Conservation (phyloP, 2,888 invertebrate genomes). For the Nematopogon swammerdamellus region DNA sequence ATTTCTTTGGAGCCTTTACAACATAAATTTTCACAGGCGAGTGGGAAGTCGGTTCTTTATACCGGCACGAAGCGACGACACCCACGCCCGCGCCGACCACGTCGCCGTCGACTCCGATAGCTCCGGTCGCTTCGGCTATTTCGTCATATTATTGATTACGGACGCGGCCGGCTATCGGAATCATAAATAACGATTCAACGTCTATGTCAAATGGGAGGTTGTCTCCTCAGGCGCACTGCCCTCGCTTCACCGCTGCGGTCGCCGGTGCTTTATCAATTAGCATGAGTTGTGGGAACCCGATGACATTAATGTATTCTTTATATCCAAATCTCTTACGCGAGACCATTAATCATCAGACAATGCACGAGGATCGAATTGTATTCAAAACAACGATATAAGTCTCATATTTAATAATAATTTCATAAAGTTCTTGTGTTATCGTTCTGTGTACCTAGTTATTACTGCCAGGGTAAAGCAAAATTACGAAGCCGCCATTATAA, state of each 20-base stretch:
- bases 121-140: neutral
- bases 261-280: constrained; percentile 6
- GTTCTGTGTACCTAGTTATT: too few relatives aligned
- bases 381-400: neutral
- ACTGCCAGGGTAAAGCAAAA: too few relatives aligned
- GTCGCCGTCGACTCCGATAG: neutral
- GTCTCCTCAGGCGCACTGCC: too few relatives aligned
- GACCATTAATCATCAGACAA: neutral
- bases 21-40: neutral
- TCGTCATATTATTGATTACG: constrained; percentile 1
- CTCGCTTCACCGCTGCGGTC: neutral
- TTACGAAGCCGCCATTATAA: too few relatives aligned
- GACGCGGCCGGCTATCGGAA: neutral
- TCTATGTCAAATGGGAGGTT: neutral
- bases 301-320: constrained; percentile 3
- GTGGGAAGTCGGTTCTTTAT: neutral
- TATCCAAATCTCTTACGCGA: neutral
- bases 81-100: constrained; percentile 4
- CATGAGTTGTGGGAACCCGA: constrained; percentile 4
- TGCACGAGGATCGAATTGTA: neutral
- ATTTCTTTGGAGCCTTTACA: neutral
- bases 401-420: too few relatives aligned
- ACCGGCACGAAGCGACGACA: neutral
- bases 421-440: too few relatives aligned
- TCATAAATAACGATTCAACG: constrained; percentile 2